A percentile compares a stretch with the other conserved stretches of the same genome.
These are phyloP conservation scores for Tenrec ecaudatus DNA, from an alignment of 2,113 vertebrate species.

Conservation along the genomic window DNA sequence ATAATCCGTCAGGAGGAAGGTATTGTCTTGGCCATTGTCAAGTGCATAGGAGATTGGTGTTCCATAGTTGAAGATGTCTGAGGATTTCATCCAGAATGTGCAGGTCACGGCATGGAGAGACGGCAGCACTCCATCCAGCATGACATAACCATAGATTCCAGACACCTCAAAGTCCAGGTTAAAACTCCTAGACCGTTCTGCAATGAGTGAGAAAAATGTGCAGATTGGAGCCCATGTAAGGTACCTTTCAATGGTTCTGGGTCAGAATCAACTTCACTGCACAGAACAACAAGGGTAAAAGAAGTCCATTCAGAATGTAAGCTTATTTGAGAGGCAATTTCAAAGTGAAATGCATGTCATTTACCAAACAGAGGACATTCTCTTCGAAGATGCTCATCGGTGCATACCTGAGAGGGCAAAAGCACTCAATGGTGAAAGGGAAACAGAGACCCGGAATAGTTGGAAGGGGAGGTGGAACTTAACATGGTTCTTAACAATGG, in stretches of 20 bases:
- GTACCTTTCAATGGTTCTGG: neutral
- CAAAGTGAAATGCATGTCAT: neutral
- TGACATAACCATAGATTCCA: constrained; percentile 95
- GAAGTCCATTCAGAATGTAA: neutral
- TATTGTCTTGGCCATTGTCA: constrained; percentile 94
- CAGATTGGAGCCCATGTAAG: constrained; percentile 18
- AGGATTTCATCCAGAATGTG: constrained; percentile 98
- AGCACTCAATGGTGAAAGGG: neutral
- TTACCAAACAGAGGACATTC: neutral
- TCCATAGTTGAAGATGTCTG: constrained; percentile 94
- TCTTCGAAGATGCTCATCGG: neutral
- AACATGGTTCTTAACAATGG: too few species aligned
- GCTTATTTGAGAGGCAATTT: neutral
- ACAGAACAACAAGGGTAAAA: neutral
- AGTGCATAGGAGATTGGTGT: constrained; percentile 97
- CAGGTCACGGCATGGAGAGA: constrained; percentile 93
- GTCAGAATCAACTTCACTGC: neutral
- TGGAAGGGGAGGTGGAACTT: neutral
- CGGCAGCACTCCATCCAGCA: constrained; percentile 95
- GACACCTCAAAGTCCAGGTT: constrained; percentile 99
- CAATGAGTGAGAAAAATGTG: constrained; percentile 78
- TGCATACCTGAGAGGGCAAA: neutral
- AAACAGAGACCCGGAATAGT: neutral
- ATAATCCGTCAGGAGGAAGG: constrained; percentile 98
- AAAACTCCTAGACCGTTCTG: constrained; percentile 96